Conservation (phyloP, 2,113 vertebrate species). For the Hylia prasina region DNA sequence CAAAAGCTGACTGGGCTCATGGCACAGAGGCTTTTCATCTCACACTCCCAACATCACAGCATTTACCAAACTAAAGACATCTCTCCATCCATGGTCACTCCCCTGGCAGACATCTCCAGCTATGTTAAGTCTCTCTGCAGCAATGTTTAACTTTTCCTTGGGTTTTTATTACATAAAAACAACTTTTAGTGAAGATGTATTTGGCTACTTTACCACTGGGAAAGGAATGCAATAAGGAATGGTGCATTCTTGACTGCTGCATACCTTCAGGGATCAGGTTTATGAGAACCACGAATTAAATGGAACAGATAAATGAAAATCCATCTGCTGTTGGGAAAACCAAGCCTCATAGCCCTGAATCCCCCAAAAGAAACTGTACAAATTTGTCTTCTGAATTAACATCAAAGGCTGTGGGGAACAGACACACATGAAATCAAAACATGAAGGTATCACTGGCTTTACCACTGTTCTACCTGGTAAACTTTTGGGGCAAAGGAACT, state of each 20-base stretch:
- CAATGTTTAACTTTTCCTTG: background rate
- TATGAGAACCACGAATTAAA: slow-evolving; percentile 16
- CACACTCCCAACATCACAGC: background rate
- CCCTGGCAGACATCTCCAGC: background rate
- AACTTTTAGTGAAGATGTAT: background rate
- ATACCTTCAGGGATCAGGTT: slow-evolving; percentile 23
- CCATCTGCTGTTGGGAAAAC: slow-evolving; percentile 39
- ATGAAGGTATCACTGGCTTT: background rate
- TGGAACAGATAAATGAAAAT: slow-evolving; percentile 44
- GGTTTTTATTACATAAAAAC: background rate
- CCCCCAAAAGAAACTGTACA: background rate
- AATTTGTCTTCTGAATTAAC: slow-evolving; percentile 21
- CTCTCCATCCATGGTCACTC: background rate
- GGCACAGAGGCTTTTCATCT: background rate
- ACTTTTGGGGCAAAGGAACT: background rate
- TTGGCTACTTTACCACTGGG: background rate
- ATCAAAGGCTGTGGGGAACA: background rate
- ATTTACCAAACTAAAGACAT: background rate
- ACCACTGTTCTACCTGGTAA: background rate
- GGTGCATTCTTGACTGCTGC: background rate
- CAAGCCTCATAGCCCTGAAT: background rate
- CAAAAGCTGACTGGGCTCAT: background rate
- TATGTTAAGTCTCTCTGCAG: background rate
- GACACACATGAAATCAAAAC: background rate
- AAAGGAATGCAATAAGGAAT: slow-evolving; percentile 26